Evolutionary conservation across 2,113 vertebrate genomes (phyloP), one percentile per base, ranked within the genome.

Genomic region (Oncorhynchus kisutch): DNA sequence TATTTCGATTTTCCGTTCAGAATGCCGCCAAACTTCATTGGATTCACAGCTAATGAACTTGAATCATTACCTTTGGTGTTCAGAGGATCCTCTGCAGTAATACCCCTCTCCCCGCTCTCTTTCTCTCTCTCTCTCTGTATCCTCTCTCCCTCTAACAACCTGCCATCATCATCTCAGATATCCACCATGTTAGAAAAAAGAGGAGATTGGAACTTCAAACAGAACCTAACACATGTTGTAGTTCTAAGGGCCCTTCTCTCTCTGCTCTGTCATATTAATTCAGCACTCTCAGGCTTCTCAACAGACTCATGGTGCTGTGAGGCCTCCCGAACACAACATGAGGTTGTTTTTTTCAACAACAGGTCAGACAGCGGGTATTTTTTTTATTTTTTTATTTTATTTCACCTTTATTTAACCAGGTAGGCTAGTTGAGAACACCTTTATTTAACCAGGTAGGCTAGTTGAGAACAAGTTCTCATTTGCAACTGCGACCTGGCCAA

Each of bases 131-230:
- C 16, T 68, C 27, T 49, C 22, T 68, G 9, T 68, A 54, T 25
- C 16, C 14, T 20, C 20, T 71, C 11, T 70, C 51, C 29, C 31
- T 31, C 27, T 31, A 69, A 59, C 25, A 68, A 70, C 59, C 67
- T 16, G 22, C 65, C 29, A 73, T 67, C 59, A 77, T 60, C 59
- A 39, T 70, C 62, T 64, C 29, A 45, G 24, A 34, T 74, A 54
- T 67, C 70, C 60, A 45, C 71, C 70, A 48, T 78, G 68, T 68
- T 73, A 72, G 72, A 20, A 68, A 29, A 70, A 75, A 69, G 25
- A 54, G 14, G 67, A 78, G 59, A 75, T 57, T 66, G 25, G 34
- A 66, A 54, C 69, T 68, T 72, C 24, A 82, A 48, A 75, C 67
- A 68, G 66, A 67, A 16, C 67, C 16, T 39, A 39, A 9, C 29